These are phyloP conservation scores for Chaetophractus vellerosus DNA, from an alignment of 2,797 vertebrate genomes.

Conservation along the genomic window DNA sequence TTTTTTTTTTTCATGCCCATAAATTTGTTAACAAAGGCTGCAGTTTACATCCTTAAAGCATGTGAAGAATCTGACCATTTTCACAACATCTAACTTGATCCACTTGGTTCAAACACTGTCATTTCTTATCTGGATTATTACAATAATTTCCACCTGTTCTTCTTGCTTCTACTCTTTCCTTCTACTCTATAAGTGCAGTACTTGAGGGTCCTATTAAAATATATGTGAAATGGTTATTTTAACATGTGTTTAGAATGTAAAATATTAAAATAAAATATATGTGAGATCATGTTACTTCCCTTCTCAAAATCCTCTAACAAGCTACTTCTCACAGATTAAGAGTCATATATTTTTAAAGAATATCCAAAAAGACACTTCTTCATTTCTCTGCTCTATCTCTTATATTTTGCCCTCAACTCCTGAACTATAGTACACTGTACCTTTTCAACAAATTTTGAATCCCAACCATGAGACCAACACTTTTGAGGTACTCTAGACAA, in stretches of 20 bases:
- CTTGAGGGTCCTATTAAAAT: background rate
- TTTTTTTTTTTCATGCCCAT: background rate
- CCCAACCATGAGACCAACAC: background rate
- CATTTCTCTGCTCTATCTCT: background rate
- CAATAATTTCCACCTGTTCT: background rate
- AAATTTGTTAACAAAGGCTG: background rate
- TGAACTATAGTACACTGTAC: background rate
- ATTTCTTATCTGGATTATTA: background rate
- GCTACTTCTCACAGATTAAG: background rate
- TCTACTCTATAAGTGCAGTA: background rate
- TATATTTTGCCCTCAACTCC: background rate
- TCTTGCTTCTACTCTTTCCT: background rate
- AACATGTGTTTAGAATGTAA: too few relatives aligned
- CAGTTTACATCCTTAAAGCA: background rate
- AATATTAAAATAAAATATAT: conserved; percentile 1
- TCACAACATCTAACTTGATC: background rate
- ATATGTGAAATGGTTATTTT: background rate
- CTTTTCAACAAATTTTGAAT: background rate
- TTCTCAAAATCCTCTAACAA: background rate
- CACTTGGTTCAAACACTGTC: background rate
- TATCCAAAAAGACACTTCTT: background rate
- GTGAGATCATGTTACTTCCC: background rate
- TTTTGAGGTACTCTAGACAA: background rate
- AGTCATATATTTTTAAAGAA: background rate
- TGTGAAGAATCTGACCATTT: background rate